These are phyloP conservation scores for Stratiolaelaps scimitus DNA, from an alignment of 1,140 invertebrate genomes.

Conservation along the genomic window DNA sequence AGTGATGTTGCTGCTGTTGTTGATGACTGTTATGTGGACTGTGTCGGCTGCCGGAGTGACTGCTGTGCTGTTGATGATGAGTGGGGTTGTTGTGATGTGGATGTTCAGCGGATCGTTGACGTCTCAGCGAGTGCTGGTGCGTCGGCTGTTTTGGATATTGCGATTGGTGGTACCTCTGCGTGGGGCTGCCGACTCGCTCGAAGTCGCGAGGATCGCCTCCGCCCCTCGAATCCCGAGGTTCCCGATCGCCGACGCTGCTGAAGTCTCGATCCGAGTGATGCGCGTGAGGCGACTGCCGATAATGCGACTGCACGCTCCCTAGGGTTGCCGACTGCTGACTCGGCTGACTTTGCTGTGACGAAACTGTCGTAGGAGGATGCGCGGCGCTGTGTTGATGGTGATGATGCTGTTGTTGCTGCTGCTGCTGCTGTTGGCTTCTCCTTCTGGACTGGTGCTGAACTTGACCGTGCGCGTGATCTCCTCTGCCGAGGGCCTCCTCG, in stretches of 20 bases:
- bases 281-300: too few relatives aligned
- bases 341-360: too few relatives aligned
- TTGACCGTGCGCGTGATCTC: too few relatives aligned
- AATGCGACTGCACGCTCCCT: too few relatives aligned
- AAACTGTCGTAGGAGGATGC: too few relatives aligned
- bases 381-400: conserved; percentile 1
- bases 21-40: neutral
- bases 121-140: neutral
- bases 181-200: neutral
- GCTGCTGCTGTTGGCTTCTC: conserved; percentile 21
- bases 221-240: too few relatives aligned
- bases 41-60: neutral
- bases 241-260: too few relatives aligned
- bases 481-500: conserved; percentile 15
- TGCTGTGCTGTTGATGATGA: conserved; percentile 5
- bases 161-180: conserved; percentile 3
- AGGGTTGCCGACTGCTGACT: too few relatives aligned
- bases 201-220: too few relatives aligned
- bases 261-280: too few relatives aligned
- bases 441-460: conserved; percentile 27
- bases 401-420: conserved; percentile 19
- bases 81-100: neutral
- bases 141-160: neutral
- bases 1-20: neutral
- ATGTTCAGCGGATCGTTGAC: conserved; percentile 18